phyloP scores from a whole-genome alignment of 2,797 vertebrate genomes.

The Chelmon rostratus region DNA sequence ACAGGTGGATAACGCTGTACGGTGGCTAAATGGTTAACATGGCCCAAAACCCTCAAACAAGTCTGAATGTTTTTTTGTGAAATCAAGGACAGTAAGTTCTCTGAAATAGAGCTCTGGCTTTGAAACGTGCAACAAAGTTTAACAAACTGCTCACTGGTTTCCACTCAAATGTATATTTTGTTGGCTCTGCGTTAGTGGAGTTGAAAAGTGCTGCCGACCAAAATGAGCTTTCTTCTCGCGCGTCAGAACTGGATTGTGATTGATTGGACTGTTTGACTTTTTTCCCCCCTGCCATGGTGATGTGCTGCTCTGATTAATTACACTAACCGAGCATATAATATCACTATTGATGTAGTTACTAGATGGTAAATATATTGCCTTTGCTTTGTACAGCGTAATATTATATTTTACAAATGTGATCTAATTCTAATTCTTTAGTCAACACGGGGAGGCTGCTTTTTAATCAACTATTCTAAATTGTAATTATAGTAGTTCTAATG shows the following conservation, averaged over 20 bases:
- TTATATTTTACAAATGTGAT: neutral
- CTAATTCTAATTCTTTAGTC: neutral
- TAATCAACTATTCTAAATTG: slow-evolving; percentile 13
- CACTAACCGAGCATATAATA: no score
- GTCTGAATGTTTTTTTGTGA: no score
- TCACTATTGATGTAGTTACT: no score
- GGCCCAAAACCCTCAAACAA: no score
- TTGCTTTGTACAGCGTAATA: neutral
- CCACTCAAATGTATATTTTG: no score
- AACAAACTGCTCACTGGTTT: neutral
- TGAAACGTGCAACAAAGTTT: neutral
- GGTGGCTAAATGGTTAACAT: neutral
- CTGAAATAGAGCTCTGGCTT: neutral
- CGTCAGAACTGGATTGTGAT: neutral
- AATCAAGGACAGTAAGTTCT: neutral
- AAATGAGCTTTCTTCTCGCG: neutral
- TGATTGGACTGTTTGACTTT: neutral
- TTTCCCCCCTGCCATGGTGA: neutral
- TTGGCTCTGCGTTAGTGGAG: neutral
- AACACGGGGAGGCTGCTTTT: slow-evolving; percentile 5
- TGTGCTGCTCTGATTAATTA: neutral
- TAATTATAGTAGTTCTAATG: neutral
- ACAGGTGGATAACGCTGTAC: neutral
- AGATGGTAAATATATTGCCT: neutral
- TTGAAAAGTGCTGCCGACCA: neutral